Evolutionary conservation across 2,113 vertebrate genomes (phyloP).

Genomic region (Chunga burmeisteri): DNA sequence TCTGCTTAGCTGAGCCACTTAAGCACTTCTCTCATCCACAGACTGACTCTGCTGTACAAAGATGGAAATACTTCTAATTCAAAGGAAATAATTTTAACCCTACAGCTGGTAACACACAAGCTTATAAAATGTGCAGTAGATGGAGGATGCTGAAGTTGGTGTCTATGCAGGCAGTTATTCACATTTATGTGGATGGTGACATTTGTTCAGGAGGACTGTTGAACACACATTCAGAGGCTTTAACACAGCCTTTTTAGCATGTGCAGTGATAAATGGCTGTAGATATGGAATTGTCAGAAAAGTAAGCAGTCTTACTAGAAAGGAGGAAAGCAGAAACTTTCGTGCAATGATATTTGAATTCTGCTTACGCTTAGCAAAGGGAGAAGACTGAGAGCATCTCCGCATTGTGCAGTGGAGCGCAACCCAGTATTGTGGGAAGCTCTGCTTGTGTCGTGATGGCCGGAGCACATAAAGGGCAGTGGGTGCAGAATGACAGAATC

Average conservation of each 20-base stretch:
- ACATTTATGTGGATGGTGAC: not conserved
- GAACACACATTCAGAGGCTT: not conserved
- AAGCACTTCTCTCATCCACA: not conserved
- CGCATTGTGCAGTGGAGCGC: not conserved
- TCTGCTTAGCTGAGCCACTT: not conserved
- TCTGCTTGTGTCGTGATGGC: rapidly evolving
- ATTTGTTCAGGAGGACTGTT: not conserved
- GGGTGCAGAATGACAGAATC: too few relatives aligned
- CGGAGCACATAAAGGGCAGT: rapidly evolving
- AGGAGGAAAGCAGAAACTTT: not conserved
- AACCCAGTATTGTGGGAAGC: rapidly evolving
- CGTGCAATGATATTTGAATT: not conserved
- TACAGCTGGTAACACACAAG: not conserved
- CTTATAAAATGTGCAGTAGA: not conserved
- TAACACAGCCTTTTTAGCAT: not conserved
- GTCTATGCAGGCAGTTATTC: not conserved
- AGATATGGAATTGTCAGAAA: not conserved
- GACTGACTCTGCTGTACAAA: not conserved
- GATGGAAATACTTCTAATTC: not conserved
- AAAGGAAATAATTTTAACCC: not conserved
- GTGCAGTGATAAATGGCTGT: not conserved
- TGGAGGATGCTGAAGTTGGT: not conserved
- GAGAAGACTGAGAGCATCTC: not conserved
- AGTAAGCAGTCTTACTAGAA: not conserved
- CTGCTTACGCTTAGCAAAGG: not conserved